Conservation (phyloP, 2,888 invertebrate genomes). For the Bhutanitis thaidina region DNA sequence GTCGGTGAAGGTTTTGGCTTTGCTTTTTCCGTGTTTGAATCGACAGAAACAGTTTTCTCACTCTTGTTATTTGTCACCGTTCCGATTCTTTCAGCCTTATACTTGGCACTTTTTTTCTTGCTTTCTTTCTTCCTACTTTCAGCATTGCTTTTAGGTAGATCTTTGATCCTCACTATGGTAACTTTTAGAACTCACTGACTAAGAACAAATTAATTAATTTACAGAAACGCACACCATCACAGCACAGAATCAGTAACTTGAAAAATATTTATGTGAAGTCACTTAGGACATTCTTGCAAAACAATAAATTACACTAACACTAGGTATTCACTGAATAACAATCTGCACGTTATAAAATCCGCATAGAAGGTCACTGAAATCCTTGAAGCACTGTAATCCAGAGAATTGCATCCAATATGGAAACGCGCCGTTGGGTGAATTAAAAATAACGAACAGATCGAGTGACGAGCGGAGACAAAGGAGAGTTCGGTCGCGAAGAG, state of each 20-base stretch:
- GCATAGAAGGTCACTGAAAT: slow-evolving; percentile 69
- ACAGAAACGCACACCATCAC: slow-evolving; percentile 20
- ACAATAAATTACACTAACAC: slow-evolving; percentile 5
- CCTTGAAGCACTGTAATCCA: slow-evolving; percentile 74
- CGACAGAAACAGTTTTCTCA: slow-evolving; percentile 53
- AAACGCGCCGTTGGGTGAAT: slow-evolving; percentile 39
- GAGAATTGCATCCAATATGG: slow-evolving; percentile 39
- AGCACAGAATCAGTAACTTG: neutral
- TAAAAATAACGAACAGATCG: slow-evolving; percentile 60
- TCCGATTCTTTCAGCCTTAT: slow-evolving; percentile 74
- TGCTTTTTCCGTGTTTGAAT: slow-evolving; percentile 57
- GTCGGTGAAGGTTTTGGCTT: slow-evolving; percentile 45
- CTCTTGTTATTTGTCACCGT: slow-evolving; percentile 70
- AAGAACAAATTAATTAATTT: slow-evolving; percentile 14
- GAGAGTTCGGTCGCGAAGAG: slow-evolving; percentile 27
- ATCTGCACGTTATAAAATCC: slow-evolving; percentile 36
- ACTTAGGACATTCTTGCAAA: slow-evolving; percentile 1
- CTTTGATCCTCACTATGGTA: slow-evolving; percentile 85
- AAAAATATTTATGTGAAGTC: neutral
- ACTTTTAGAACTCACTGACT: slow-evolving; percentile 55
- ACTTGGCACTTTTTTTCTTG: slow-evolving; percentile 82
- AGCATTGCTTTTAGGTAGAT: slow-evolving; percentile 81
- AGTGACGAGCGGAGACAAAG: slow-evolving; percentile 58
- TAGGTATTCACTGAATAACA: slow-evolving; percentile 10
- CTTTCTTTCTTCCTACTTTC: slow-evolving; percentile 81